Percentiles rank a stretch among this genome's conserved stretches.
These are phyloP conservation scores for Litocranius walleri DNA, from an alignment of 2,113 vertebrate species.

Conservation along the genomic window DNA sequence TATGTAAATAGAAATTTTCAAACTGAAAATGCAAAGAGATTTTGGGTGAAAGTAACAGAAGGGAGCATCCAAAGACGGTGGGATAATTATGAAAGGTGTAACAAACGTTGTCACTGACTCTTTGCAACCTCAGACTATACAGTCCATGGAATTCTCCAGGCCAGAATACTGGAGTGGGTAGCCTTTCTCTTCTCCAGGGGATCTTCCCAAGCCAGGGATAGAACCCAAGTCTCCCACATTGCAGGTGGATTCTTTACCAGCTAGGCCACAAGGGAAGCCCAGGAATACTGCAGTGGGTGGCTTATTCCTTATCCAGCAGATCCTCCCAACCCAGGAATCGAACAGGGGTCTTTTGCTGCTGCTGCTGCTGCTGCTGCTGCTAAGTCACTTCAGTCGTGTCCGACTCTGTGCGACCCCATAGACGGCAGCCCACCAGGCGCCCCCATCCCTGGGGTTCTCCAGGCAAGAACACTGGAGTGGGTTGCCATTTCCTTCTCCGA, in stretches of 20 bases:
- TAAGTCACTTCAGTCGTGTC: too few species aligned
- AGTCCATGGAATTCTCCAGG: neutral
- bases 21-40: neutral
- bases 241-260: neutral
- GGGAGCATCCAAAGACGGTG: neutral
- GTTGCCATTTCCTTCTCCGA: too few species aligned
- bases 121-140: neutral
- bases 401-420: too few species aligned
- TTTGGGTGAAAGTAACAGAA: neutral
- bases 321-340: too few species aligned
- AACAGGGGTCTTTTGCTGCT: too few species aligned
- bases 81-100: neutral
- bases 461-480: too few species aligned
- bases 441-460: too few species aligned
- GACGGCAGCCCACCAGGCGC: accelerated
- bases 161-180: neutral
- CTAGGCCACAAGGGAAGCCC: too few species aligned
- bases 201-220: neutral
- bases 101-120: neutral
- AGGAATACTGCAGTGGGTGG: too few species aligned
- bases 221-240: neutral
- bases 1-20: neutral
- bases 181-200: neutral
- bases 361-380: too few species aligned
- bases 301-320: too few species aligned